Evolutionary conservation across 1,140 invertebrate species (phyloP).

Genomic region (Drosophila oshimai): DNA sequence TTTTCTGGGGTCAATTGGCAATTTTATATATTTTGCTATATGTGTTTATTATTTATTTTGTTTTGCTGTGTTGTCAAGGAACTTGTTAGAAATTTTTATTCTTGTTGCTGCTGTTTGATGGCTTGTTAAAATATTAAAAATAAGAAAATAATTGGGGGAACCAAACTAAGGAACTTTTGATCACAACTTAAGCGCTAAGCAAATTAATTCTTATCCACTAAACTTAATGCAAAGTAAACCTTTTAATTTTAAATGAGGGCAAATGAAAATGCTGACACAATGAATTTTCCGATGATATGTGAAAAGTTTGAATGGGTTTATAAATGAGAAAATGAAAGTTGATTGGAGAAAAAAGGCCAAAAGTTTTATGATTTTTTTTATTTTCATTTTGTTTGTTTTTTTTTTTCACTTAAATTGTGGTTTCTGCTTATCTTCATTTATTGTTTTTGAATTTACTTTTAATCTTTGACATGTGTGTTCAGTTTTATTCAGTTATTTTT

Average conservation of each 20-base stretch:
- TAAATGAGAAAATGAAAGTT: slow-evolving; percentile 7
- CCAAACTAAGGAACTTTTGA: slow-evolving; percentile 81
- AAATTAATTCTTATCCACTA: slow-evolving; percentile 45
- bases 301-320: slow-evolving; percentile 18
- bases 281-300: slow-evolving; percentile 42
- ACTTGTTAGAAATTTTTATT: slow-evolving; percentile 68
- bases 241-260: slow-evolving; percentile 13
- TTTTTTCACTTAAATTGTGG: slow-evolving; percentile 35
- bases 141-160: slow-evolving; percentile 68
- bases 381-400: slow-evolving; percentile 45
- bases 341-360: slow-evolving; percentile 42
- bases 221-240: slow-evolving; percentile 42
- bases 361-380: slow-evolving; percentile 54
- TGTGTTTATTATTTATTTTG: slow-evolving; percentile 28
- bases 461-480: slow-evolving; percentile 2
- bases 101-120: slow-evolving; percentile 67
- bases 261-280: slow-evolving; percentile 42
- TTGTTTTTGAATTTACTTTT: slow-evolving; percentile 42
- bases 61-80: slow-evolving; percentile 63
- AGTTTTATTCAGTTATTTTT: background rate
- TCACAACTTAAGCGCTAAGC: slow-evolving; percentile 71
- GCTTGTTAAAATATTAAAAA: slow-evolving; percentile 61
- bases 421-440: slow-evolving; percentile 6
- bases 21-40: slow-evolving; percentile 70
- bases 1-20: slow-evolving; percentile 18